Percentiles rank a stretch among this genome's conserved stretches.
These are phyloP conservation scores for Ctenodactylus gundi DNA, from an alignment of 2,113 vertebrate species.

Conservation along the genomic window DNA sequence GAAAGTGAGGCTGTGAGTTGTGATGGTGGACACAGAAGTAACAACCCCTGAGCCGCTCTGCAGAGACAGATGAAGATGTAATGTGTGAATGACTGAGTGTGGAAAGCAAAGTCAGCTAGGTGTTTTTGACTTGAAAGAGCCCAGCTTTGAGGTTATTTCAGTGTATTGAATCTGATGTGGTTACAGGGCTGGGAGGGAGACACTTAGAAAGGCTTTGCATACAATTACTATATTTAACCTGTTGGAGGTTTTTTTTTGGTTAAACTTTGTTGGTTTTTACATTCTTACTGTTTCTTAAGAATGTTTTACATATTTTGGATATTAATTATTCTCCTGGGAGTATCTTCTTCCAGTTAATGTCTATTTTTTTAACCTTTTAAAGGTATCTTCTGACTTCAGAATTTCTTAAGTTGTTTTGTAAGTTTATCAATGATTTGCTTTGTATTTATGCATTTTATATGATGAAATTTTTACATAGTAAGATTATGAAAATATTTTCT, in stretches of 20 bases:
- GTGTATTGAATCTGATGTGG: not conserved
- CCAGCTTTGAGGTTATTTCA: not conserved
- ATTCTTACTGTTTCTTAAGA: conserved; percentile 16
- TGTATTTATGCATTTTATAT: not conserved
- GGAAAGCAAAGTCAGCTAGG: not conserved
- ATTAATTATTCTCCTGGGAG: not conserved
- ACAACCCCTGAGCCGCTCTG: not conserved
- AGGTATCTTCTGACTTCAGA: not conserved
- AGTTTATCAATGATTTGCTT: not conserved
- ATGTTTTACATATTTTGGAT: not conserved
- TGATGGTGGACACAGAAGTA: not conserved
- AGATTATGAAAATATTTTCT: conserved; percentile 10
- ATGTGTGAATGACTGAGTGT: not conserved
- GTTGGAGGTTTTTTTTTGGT: not conserved
- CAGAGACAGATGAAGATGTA: not conserved
- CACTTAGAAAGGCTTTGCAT: not conserved
- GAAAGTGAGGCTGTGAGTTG: not conserved
- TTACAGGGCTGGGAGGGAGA: not conserved
- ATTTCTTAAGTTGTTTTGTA: not conserved
- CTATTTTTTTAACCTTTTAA: conserved; percentile 10
- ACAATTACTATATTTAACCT: not conserved
- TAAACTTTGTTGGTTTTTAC: not conserved
- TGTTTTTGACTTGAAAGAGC: not conserved
- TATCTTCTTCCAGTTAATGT: not conserved
- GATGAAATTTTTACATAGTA: not conserved